phyloP scores from a whole-genome alignment of 2,888 invertebrate genomes.

The Mantis religiosa region DNA sequence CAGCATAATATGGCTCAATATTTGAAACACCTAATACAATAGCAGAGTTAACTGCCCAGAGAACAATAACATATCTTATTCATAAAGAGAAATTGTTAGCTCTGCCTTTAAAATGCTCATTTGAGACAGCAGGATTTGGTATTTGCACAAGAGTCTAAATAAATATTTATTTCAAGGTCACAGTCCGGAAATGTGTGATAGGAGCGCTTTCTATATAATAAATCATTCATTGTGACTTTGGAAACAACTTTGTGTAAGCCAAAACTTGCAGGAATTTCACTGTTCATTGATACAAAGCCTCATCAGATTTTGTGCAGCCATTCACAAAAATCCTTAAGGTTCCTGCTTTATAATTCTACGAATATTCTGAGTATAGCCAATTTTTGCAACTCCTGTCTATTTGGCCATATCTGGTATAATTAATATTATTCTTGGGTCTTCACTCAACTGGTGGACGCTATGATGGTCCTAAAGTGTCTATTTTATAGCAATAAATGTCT shows the following conservation, averaged over 20 bases:
- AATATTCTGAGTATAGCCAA: background rate
- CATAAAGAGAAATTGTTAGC: background rate
- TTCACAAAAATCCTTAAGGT: constrained; percentile 51
- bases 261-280: background rate
- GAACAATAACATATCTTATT: background rate
- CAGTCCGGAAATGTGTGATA: background rate
- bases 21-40: background rate
- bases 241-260: background rate
- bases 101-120: background rate
- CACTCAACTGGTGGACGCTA: background rate
- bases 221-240: background rate
- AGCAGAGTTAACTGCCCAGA: background rate
- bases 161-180: background rate
- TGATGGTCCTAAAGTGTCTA: background rate
- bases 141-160: constrained; percentile 17
- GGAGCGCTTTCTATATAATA: background rate
- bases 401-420: background rate
- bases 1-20: background rate
- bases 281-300: background rate
- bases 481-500: background rate
- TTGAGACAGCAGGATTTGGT: background rate
- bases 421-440: background rate
- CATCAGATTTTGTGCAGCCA: constrained; percentile 57
- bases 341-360: background rate
- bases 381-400: background rate